Base-by-base conservation (phyloP, 2,113 vertebrate species). In the Pelmatolapia mariae region DNA sequence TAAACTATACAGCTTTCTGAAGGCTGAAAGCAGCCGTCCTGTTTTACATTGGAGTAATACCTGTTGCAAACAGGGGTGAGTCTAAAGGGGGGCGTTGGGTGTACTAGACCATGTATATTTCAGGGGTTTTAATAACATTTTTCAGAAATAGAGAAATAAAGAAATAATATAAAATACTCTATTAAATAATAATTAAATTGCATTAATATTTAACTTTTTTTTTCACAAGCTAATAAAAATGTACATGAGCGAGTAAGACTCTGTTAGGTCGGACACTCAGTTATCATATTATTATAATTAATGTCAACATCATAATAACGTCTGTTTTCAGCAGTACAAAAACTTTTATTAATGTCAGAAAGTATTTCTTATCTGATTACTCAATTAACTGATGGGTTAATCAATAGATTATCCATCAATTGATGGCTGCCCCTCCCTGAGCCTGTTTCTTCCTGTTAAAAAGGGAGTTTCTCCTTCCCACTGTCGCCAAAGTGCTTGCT, bases 21-120 rank as follows among this genome's bases (percentile, higher is more conserved):
- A 56, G 12, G 22, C 3, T 63, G 59, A 63, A 33, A 33, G 16
- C 29, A 61, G 16, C 29, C 0, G 0, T 19, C 29, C 5, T 33
- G 3, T 33, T 33, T 33, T 61, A 33, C 9, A 61, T 61, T 10
- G 16, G 59, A 33, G 9, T 16, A 1, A 33, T 61, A 61, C 29
- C 59, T 61, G 16, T 61, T 10, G 29, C 29, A 61, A 61, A 61
- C 5, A 33, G 29, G 29, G 59, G 9, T 10, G 9, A 61, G 59
- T 61, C 59, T 61, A 61, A 33, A 61, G 9, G 29, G 2, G 59
- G 26, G 2, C 4, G 1, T 13, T 56, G 22, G 54, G 12, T 56
- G 54, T 56, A 1, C 11, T 56, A 26, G 54, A 56, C 54, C 54
- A 26, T 5, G 12, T 1, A 56, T 54, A 54, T 12, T 54, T 54